Conservation (phyloP, 2,113 vertebrate species). For the Sylvia atricapilla region DNA sequence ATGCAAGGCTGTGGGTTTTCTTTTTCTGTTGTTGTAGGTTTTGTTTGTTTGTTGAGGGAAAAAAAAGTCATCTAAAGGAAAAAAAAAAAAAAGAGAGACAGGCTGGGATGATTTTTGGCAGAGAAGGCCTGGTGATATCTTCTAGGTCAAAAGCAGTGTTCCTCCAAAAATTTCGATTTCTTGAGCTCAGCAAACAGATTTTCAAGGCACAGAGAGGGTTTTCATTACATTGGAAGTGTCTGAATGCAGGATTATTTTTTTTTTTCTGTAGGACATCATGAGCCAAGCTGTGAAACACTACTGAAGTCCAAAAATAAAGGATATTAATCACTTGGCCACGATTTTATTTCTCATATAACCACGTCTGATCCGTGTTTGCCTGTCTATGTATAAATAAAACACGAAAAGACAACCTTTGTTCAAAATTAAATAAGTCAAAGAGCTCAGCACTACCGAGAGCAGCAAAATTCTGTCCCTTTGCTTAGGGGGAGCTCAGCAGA, state of each 20-base stretch:
- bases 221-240: not conserved
- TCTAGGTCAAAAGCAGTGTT: not conserved
- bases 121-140: not conserved
- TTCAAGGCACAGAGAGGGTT: not conserved
- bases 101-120: not conserved
- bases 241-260: not conserved
- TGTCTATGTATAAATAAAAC: not conserved
- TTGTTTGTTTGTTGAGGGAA: not conserved
- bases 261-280: no score
- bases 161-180: not conserved
- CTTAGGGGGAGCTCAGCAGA: not conserved
- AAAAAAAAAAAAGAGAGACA: not conserved
- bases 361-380: accelerated
- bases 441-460: not conserved
- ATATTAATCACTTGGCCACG: not conserved
- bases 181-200: not conserved
- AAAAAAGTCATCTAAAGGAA: not conserved
- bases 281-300: not conserved
- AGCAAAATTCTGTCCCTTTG: not conserved
- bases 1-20: not conserved
- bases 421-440: not conserved
- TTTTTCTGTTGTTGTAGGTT: not conserved
- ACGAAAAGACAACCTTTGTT: not conserved
- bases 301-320: not conserved
- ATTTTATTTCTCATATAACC: not conserved